Base-by-base conservation (phyloP, 2,113 vertebrate genomes). In the Microcebus lehilahytsara region DNA sequence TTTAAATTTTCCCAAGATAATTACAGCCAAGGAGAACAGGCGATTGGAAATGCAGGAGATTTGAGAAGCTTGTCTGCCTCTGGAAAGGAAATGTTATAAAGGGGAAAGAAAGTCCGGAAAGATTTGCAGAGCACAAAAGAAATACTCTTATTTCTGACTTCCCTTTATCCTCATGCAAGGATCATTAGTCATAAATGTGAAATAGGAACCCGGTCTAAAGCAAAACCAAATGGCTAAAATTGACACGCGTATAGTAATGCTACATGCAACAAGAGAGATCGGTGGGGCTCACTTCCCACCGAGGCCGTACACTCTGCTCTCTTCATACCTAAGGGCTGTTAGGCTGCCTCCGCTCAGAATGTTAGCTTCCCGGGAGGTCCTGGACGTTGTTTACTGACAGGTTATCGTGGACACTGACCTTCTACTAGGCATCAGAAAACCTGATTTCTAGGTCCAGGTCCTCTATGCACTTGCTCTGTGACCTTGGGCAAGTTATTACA, bases 1-100 rank as follows among this genome's bases (percentile, higher is more conserved):
- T 96, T 95, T 37, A 96, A 93, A 95, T 80, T 96, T 95, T 49
- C 86, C 87, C 74, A 60, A 89, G 93, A 92, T 87, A 96, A 97
- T 97, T 92, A 92, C 62, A 80, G 42, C 30, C 19, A 53, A 83
- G 67, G 66, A 2, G 4, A 94, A 75, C 2, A 69, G 79, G 64
- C 66, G 84, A 84, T 89, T 96, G 75, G 71, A 92, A 96, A 96
- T 25, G 58, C 42, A 88, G 71, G 67, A 85, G 86, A 89, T 96
- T 72, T 78, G 94, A 95, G 75, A 93, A 53, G 75, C 75, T 95
- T 53, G 34, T 49, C 10, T 2, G 85, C 71, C 9, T 62, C 77
- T 60, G 78, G 67, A 66, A 95, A 96, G 91, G 62, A 97, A 95
- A 89, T 91, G 64, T 69, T 92, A 92, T 75, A 51, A 90, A 89